Evolutionary conservation across 2,888 invertebrate genomes (phyloP).

Genomic region (Branchipolynoe longqiensis): DNA sequence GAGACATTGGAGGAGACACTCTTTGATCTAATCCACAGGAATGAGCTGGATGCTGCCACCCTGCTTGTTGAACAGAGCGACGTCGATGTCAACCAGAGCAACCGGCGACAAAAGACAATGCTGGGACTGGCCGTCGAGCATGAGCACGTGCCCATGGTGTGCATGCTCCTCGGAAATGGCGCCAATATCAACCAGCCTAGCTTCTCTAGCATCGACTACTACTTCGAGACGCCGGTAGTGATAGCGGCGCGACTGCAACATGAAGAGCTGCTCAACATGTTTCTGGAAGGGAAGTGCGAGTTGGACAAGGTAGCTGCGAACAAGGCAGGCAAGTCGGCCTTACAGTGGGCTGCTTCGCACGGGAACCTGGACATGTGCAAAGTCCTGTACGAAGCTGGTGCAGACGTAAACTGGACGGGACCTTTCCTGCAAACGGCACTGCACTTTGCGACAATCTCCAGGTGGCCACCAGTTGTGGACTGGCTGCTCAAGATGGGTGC

Average conservation of each 20-base stretch:
- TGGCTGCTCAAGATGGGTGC: constrained; percentile 64
- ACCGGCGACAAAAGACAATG: constrained; percentile 51
- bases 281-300: constrained; percentile 56
- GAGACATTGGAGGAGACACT: constrained; percentile 46
- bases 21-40: constrained; percentile 60
- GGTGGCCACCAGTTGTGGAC: constrained; percentile 59
- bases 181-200: constrained; percentile 64
- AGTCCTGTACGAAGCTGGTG: constrained; percentile 61
- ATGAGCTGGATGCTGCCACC: constrained; percentile 57
- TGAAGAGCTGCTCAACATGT: constrained; percentile 63
- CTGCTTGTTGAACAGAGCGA: constrained; percentile 22
- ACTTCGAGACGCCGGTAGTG: constrained; percentile 65
- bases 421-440: constrained; percentile 62
- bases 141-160: constrained; percentile 63
- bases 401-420: constrained; percentile 65
- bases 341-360: constrained; percentile 66
- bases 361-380: constrained; percentile 62
- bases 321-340: constrained; percentile 64
- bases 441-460: constrained; percentile 65
- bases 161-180: constrained; percentile 59
- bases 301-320: constrained; percentile 50
- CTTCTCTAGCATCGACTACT: constrained; percentile 62
- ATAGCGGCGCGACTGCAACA: constrained; percentile 62
- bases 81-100: constrained; percentile 62
- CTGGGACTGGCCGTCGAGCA: constrained; percentile 64